Conservation (phyloP, 1,140 invertebrate genomes). For the Drosophila neocordata region DNA sequence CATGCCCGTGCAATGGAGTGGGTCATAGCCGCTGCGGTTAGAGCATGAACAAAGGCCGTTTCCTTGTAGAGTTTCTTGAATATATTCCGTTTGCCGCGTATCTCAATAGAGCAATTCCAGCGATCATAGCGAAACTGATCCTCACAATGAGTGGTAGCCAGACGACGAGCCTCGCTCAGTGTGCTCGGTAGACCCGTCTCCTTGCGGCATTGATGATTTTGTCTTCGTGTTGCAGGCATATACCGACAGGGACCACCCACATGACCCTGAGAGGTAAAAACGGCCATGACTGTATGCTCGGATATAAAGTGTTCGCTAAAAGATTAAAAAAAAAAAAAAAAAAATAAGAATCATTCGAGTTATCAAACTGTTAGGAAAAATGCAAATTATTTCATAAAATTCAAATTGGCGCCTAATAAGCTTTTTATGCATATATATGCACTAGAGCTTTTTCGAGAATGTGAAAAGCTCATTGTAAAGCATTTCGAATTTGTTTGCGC, state of each 20-base stretch:
- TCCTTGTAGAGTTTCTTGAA: slow-evolving; percentile 88
- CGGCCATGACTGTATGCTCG: slow-evolving; percentile 81
- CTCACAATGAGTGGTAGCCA: slow-evolving; percentile 85
- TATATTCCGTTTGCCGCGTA: slow-evolving; percentile 83
- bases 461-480: neutral
- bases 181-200: slow-evolving; percentile 84
- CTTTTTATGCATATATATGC: too few species aligned
- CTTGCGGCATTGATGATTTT: slow-evolving; percentile 84
- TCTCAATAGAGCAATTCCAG: slow-evolving; percentile 86
- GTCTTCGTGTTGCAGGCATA: slow-evolving; percentile 80
- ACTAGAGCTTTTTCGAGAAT: neutral
- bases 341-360: neutral
- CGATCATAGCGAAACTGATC: slow-evolving; percentile 85
- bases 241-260: slow-evolving; percentile 77
- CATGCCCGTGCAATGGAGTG: slow-evolving; percentile 90
- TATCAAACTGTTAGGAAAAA: too few species aligned
- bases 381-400: neutral
- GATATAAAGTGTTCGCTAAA: slow-evolving; percentile 77
- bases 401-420: neutral
- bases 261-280: slow-evolving; percentile 77
- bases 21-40: slow-evolving; percentile 89
- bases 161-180: slow-evolving; percentile 83
- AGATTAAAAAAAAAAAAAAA: neutral
- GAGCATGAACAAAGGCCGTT: slow-evolving; percentile 90
- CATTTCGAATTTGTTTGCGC: neutral